A percentile compares a stretch with the other conserved stretches of the same genome.
These are phyloP conservation scores for Oceanites oceanicus DNA, from an alignment of 2,113 vertebrate species.

Conservation along the genomic window DNA sequence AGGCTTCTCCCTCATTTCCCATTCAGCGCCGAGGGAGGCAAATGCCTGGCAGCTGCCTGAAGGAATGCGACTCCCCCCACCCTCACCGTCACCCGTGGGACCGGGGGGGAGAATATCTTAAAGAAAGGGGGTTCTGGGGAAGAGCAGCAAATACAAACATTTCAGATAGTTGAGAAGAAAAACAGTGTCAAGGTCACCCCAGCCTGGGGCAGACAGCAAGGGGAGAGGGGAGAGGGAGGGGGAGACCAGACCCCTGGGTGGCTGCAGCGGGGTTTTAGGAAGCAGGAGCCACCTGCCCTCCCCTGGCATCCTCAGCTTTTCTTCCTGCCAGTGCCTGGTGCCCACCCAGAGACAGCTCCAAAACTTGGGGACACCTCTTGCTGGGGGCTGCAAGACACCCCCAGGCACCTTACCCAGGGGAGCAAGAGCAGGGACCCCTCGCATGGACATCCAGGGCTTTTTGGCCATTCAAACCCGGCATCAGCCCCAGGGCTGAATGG, in stretches of 20 bases:
- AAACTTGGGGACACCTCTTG: not conserved
- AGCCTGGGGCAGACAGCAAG: not conserved
- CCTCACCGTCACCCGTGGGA: rapidly evolving
- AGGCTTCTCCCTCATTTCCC: not conserved
- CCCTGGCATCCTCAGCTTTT: rapidly evolving
- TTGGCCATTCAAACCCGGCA: not conserved
- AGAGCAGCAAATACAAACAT: not conserved
- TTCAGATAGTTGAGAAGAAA: not conserved
- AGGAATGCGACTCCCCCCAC: rapidly evolving
- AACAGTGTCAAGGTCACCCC: not conserved
- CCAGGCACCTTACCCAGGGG: rapidly evolving
- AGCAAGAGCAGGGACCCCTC: rapidly evolving
- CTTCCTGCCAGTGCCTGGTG: not conserved
- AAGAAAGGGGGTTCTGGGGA: not conserved
- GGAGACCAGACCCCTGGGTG: not conserved
- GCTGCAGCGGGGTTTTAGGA: not conserved
- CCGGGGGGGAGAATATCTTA: not conserved
- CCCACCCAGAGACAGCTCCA: not conserved
- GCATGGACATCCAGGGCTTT: rapidly evolving
- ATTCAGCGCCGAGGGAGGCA: not conserved
- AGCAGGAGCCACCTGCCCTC: not conserved
- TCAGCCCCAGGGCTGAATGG: not conserved
- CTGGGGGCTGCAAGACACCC: not conserved
- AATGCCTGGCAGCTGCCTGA: not conserved
- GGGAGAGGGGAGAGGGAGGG: not conserved